These are phyloP conservation scores for Lordiphosa stackelbergi DNA, from an alignment of 1,140 invertebrate genomes.

Conservation along the genomic window DNA sequence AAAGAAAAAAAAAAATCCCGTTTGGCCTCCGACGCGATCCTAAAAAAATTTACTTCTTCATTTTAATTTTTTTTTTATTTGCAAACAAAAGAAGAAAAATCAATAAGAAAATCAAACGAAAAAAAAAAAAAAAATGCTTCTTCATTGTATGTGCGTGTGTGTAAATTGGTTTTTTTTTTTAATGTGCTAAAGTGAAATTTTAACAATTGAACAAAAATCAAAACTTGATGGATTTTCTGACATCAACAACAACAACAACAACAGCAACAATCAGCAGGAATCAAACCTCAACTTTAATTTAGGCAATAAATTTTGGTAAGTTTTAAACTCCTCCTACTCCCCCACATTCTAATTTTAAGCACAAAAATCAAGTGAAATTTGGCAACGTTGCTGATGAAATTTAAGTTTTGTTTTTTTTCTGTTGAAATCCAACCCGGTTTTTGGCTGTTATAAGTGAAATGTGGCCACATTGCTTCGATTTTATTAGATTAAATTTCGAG, in stretches of 20 bases:
- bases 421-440: too few relatives aligned
- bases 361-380: too few relatives aligned
- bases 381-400: too few relatives aligned
- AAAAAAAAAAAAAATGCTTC: conserved; percentile 7
- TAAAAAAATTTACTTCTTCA: not conserved
- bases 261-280: not conserved
- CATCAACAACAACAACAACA: conserved; percentile 6
- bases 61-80: not conserved
- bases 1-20: too few relatives aligned
- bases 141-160: conserved; percentile 13
- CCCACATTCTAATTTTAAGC: too few relatives aligned
- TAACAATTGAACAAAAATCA: conserved; percentile 3
- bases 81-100: conserved; percentile 10
- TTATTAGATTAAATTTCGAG: too few relatives aligned
- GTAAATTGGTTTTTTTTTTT: conserved; percentile 7
- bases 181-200: conserved; percentile 3
- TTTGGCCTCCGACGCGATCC: too few relatives aligned
- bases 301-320: too few relatives aligned
- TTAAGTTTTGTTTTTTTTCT: too few relatives aligned
- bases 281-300: not conserved
- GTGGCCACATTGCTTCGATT: too few relatives aligned
- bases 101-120: conserved; percentile 4
- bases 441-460: too few relatives aligned
- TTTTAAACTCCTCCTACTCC: too few relatives aligned
- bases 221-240: not conserved